Evolutionary conservation across 1,140 invertebrate species (phyloP), one percentile per base, ranked within the genome.

Genomic region (Choristoneura fumiferana): DNA sequence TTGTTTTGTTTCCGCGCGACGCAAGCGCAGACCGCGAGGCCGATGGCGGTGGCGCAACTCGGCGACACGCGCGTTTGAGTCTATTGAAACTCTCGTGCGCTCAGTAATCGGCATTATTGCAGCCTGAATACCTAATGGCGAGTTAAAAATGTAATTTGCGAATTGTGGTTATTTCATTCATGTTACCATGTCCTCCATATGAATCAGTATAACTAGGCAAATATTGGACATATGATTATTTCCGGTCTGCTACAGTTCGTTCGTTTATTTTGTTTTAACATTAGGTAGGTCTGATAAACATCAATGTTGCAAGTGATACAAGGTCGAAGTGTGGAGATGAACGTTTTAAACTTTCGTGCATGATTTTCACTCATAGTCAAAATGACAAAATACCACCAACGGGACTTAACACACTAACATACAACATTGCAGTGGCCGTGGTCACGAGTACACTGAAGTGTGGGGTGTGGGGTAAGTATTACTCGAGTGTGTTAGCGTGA

Each of bases 41-140:
- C 12, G 58, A 29, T 34, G 45, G 53, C 58, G 66, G 62, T 85
- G 73, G 73, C 77, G 81, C 74, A 84, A 85, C 73, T 63, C 75
- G 82, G 81, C 78, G 84, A 88, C 82, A 88, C 81, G 85, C 79
- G 81, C 74, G 67, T 86, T 78, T 81, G 78, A 72, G 40, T 73
- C 68, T 72, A 86, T 85, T 83, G 83, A 86, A 49, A 29, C 43
- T 49, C 43, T 49, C 43, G 43, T 18, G 43, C 12, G 43, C 43
- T 49, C 18, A 29, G 17, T 18, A 49, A 49, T 49, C 43, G 54
- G 67, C 69, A 73, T 73, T 55, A 77, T 66, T 63, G 62, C 71
- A 76, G 76, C 76, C 78, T 76, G 62, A 78, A 84, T 85, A 65
- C 72, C 73, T 84, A 83, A 81, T 81, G 73, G 62, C 67, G 73